phyloP scores from a whole-genome alignment of 2,797 vertebrate species.

The Valencia hispanica region DNA sequence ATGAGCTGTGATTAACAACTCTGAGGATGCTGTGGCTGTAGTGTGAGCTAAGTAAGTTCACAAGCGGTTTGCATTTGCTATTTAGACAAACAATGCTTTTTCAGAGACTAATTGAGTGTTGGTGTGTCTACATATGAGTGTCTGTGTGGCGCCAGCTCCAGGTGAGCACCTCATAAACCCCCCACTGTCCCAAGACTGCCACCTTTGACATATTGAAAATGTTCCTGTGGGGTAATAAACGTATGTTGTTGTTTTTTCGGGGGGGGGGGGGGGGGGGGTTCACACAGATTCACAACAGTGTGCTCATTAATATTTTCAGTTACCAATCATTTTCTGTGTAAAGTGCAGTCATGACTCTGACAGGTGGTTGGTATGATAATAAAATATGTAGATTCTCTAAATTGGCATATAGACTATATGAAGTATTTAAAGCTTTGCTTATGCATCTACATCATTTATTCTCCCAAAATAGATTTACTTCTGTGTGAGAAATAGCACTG shows the following conservation, averaged over 20 bases:
- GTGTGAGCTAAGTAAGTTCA: slow-evolving; percentile 42
- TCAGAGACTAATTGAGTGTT: slow-evolving; percentile 44
- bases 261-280: no score
- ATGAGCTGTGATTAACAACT: slow-evolving; percentile 51
- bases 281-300: slow-evolving; percentile 39
- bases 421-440: neutral
- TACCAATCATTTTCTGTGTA: neutral
- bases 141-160: slow-evolving; percentile 81
- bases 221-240: slow-evolving; percentile 46
- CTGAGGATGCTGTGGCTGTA: slow-evolving; percentile 13
- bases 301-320: slow-evolving; percentile 36
- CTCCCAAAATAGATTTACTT: slow-evolving; percentile 9
- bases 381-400: neutral
- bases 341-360: slow-evolving; percentile 13
- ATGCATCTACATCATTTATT: neutral
- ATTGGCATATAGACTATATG: neutral
- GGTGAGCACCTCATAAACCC: slow-evolving; percentile 82
- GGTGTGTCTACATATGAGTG: slow-evolving; percentile 47
- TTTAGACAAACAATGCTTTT: slow-evolving; percentile 51
- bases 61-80: slow-evolving; percentile 36
- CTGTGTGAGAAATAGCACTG: slow-evolving; percentile 6
- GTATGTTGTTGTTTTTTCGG: no score
- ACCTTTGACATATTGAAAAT: slow-evolving; percentile 72
- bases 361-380: neutral
- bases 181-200: slow-evolving; percentile 69